Percentiles rank a stretch among this genome's conserved stretches.
These are phyloP conservation scores for Acropora tenuis DNA, from an alignment of 64 coral and sea anemone species.

Conservation along the genomic window DNA sequence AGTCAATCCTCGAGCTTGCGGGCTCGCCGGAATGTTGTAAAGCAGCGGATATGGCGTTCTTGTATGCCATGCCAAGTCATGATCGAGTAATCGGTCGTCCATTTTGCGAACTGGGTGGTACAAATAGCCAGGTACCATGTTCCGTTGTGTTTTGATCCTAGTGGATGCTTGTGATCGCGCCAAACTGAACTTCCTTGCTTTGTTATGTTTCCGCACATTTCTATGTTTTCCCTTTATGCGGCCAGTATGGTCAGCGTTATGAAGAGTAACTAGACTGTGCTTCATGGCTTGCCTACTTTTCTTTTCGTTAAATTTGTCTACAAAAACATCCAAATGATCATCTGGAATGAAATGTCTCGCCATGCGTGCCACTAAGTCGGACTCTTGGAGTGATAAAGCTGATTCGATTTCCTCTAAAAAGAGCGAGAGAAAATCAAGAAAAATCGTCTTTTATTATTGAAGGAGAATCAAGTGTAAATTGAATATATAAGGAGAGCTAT, in stretches of 20 bases:
- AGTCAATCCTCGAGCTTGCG: background rate
- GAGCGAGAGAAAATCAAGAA: background rate
- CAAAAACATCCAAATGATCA: background rate
- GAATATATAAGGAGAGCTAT: background rate
- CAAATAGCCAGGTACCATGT: background rate
- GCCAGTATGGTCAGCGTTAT: background rate
- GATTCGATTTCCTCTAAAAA: conserved; percentile 18
- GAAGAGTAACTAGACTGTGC: background rate
- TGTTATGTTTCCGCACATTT: too few species aligned
- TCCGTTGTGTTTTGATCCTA: background rate
- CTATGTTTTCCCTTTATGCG: background rate
- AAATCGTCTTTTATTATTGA: too few species aligned
- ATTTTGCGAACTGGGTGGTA: background rate
- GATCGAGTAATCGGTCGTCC: background rate
- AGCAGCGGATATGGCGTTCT: background rate
- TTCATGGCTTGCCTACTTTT: background rate
- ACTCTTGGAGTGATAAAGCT: background rate
- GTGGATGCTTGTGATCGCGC: background rate
- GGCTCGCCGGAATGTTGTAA: background rate
- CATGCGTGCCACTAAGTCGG: background rate
- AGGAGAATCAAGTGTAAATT: too few species aligned
- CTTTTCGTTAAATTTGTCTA: background rate
- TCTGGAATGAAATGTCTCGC: background rate
- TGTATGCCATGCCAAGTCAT: background rate
- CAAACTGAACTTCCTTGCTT: background rate